Conservation (phyloP, 2,797 vertebrate species). For the Danio choprae region DNA sequence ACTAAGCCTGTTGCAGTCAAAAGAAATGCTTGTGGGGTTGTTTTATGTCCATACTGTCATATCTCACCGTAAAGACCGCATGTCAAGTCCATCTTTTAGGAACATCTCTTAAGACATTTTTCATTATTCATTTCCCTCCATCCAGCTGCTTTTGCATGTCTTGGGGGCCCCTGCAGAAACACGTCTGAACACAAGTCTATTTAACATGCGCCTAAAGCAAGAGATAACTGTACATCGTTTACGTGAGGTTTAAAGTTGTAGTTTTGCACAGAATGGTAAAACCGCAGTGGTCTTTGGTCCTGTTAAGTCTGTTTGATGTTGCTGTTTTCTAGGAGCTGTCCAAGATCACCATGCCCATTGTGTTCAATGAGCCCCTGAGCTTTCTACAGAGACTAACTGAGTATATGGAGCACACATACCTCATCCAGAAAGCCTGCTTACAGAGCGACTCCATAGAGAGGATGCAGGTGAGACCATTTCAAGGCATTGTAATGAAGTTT, state of each 20-base stretch:
- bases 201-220: neutral
- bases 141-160: neutral
- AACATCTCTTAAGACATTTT: neutral
- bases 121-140: neutral
- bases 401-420: constrained; percentile 98
- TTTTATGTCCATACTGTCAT: neutral
- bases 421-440: constrained; percentile 88
- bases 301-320: neutral
- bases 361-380: constrained; percentile 96
- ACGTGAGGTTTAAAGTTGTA: neutral
- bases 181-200: neutral
- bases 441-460: constrained; percentile 86
- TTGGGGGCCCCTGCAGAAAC: neutral
- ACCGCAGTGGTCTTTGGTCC: neutral
- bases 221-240: neutral
- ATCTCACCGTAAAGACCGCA: neutral
- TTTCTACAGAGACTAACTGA: constrained; percentile 96
- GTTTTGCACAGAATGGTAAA: neutral
- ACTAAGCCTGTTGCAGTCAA: too few relatives aligned
- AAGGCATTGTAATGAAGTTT: too few relatives aligned
- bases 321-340: constrained; percentile 86
- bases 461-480: constrained; percentile 85
- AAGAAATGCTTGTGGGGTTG: too few relatives aligned
- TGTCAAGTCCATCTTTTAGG: neutral
- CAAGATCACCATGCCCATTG: constrained; percentile 98